Evolutionary conservation across 2,888 invertebrate genomes (phyloP), one percentile per base, ranked within the genome.

Genomic region (Serrognathus titanus): DNA sequence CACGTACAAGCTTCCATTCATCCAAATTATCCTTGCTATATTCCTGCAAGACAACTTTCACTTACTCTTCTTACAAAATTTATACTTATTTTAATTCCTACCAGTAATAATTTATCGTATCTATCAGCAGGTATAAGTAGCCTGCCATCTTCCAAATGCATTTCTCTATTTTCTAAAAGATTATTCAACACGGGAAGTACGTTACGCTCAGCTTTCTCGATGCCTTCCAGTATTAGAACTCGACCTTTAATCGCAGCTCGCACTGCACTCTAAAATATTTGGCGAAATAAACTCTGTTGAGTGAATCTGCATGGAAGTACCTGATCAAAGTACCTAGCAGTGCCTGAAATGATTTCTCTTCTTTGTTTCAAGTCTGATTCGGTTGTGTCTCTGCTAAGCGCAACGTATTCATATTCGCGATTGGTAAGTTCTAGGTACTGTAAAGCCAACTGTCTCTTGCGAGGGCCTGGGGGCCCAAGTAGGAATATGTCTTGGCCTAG

Each of bases 191-290:
- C 92, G 37, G 97, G 97, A 58, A 98, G 79, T 41, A 98, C 97
- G 81, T 98, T 98, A 48, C 97, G 82, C 75, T 98, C 98, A 0
- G 97, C 96, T 75, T 97, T 97, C 80, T 98, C 97, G 54, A 98
- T 94, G 1, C 97, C 98, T 77, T 98, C 97, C 55, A 98, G 80
- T 2, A 98, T 83, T 11, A 98, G 81, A 9, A 97, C 84, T 47
- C 97, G 82, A 0, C 97, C 97, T 78, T 94, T 83, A 1, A 86
- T 80, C 0, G 97, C 97, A 13, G 97, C 97, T 62, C 91, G 83
- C 0, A 98, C 97, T 10, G 97, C 97, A 77, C 94, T 91, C 90
- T 94, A 72, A 62, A 63, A 67, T 31, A 7, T 31, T 16, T 6
- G 6, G 24, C 1, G 24, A 31, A 55, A 60, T 39, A 31, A 41